Percentiles rank a stretch among this genome's conserved stretches.
These are phyloP conservation scores for Cuniculus paca DNA, from an alignment of 2,797 vertebrate species.

Conservation along the genomic window DNA sequence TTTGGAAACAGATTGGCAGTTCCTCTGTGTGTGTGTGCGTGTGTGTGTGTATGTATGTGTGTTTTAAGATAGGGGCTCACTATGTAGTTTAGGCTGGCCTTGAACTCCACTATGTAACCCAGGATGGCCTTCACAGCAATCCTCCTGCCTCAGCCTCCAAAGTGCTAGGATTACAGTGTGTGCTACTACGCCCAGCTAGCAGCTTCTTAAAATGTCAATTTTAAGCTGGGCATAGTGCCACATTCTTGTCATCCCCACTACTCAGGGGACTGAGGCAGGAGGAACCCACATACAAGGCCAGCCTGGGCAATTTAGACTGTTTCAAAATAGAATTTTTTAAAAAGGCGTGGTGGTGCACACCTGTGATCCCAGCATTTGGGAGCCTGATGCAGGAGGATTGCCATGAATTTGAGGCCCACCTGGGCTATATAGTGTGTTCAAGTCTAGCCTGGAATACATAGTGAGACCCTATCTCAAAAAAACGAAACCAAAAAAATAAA, in stretches of 20 bases:
- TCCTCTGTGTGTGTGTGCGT: neutral
- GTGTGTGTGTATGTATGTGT: neutral
- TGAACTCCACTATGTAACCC: neutral
- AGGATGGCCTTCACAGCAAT: neutral
- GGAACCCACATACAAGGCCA: neutral
- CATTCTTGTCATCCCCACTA: neutral
- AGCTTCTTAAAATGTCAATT: neutral
- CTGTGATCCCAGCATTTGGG: neutral
- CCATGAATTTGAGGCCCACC: neutral
- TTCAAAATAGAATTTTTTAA: neutral
- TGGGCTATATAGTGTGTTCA: neutral
- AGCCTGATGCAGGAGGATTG: neutral
- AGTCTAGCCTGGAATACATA: neutral
- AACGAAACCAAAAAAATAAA: neutral
- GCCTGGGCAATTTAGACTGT: neutral
- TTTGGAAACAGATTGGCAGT: constrained; percentile 3
- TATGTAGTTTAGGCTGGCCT: neutral
- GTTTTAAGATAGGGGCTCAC: neutral
- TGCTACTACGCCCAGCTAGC: neutral
- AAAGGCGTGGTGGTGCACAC: neutral
- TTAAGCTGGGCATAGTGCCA: neutral
- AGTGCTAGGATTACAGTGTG: neutral
- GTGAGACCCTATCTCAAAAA: neutral
- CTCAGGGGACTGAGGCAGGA: neutral
- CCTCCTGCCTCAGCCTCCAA: neutral